Percentiles rank a stretch among this genome's conserved stretches.
Conservation (phyloP, 30 jellyfish, hydroid and myxozoan species). For the Aurelia aurita region DNA sequence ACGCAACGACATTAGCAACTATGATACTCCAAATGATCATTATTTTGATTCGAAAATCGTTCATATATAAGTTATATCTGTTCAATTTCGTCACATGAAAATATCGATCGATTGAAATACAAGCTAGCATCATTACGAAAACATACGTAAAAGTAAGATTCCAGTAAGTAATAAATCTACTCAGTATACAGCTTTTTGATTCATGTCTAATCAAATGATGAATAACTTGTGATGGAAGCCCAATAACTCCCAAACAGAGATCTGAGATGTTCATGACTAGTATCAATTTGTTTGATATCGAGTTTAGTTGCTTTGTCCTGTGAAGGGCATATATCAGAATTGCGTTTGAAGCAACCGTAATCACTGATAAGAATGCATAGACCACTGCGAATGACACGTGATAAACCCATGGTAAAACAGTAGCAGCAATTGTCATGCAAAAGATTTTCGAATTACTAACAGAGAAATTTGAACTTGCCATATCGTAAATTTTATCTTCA, state of each 20-base stretch:
- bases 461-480: too few relatives aligned
- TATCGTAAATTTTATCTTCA: too few relatives aligned
- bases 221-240: conserved; percentile 10
- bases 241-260: conserved; percentile 44
- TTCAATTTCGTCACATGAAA: conserved; percentile 56
- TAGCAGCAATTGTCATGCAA: too few relatives aligned
- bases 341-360: conserved; percentile 6
- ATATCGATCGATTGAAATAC: conserved; percentile 48
- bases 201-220: neutral
- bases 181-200: conserved; percentile 12
- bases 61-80: conserved; percentile 45
- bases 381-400: too few relatives aligned
- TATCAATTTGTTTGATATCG: conserved; percentile 47
- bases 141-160: conserved; percentile 31
- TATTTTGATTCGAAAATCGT: conserved; percentile 41
- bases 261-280: conserved; percentile 57
- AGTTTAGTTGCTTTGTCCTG: conserved; percentile 48
- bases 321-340: conserved; percentile 41
- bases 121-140: conserved; percentile 32
- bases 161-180: conserved; percentile 5
- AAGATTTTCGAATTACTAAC: too few relatives aligned
- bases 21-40: conserved; percentile 22
- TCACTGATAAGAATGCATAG: conserved; percentile 12
- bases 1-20: conserved; percentile 6
- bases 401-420: too few relatives aligned